Conservation (phyloP, 1,140 invertebrate species). For the Drosophila setifemur region DNA sequence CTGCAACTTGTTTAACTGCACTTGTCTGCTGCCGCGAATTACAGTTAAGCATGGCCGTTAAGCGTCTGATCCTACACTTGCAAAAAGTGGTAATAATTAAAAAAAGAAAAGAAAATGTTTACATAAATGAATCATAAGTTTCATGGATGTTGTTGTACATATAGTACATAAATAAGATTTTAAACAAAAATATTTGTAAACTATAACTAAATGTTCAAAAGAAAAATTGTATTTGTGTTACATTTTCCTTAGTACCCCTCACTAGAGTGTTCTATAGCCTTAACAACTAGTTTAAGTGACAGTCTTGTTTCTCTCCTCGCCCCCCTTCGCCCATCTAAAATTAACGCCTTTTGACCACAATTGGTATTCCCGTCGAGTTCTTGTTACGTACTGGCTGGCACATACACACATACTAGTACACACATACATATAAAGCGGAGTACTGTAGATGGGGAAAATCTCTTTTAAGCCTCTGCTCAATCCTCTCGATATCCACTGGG, state of each 20-base stretch:
- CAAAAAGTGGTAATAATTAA: neutral
- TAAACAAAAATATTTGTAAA: too few relatives aligned
- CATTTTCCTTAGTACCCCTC: too few relatives aligned
- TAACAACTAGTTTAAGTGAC: conserved; percentile 21
- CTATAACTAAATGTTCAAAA: too few relatives aligned
- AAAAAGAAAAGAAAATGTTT: too few relatives aligned
- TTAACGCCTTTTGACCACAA: neutral
- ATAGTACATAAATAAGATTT: too few relatives aligned
- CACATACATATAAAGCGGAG: neutral
- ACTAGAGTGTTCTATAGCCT: neutral
- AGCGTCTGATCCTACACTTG: conserved; percentile 28
- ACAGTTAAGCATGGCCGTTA: conserved; percentile 69
- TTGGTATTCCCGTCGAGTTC: neutral
- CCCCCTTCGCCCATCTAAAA: conserved; percentile 6
- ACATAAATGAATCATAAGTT: too few relatives aligned
- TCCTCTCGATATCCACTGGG: conserved; percentile 30
- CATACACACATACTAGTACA: too few relatives aligned
- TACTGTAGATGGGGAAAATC: conserved; percentile 13
- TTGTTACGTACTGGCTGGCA: conserved; percentile 24
- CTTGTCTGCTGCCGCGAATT: conserved; percentile 58
- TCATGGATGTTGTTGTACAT: too few relatives aligned
- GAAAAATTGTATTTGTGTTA: too few relatives aligned
- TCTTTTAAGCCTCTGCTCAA: conserved; percentile 15
- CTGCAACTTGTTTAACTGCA: conserved; percentile 74
- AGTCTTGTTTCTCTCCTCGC: neutral